Percentiles rank a stretch among this genome's conserved stretches.
These are phyloP conservation scores for Chelonus formosanus DNA, from an alignment of 2,888 invertebrate species.

Conservation along the genomic window DNA sequence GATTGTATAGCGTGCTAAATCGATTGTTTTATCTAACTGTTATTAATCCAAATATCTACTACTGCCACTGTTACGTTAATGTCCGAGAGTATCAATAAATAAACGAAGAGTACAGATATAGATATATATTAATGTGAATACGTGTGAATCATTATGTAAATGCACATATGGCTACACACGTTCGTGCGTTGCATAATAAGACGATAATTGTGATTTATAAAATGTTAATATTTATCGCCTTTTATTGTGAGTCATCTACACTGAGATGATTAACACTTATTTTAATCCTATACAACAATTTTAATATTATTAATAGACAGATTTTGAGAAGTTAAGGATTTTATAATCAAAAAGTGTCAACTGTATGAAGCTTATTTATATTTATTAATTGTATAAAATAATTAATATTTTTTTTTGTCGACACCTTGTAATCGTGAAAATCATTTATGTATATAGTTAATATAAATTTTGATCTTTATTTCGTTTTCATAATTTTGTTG, in stretches of 20 bases:
- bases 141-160: not conserved
- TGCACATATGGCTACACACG: not conserved
- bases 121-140: not conserved
- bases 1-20: too few species aligned
- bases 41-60: constrained; percentile 43
- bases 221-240: too few species aligned
- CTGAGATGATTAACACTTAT: too few species aligned
- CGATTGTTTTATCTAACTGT: constrained; percentile 36
- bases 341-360: too few species aligned
- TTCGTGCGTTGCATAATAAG: not conserved
- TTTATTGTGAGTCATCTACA: too few species aligned
- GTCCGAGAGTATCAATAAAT: constrained; percentile 37
- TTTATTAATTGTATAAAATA: not conserved
- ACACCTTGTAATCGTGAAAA: constrained; percentile 2
- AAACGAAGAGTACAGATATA: constrained; percentile 21
- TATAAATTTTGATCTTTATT: constrained; percentile 16
- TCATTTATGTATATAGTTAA: constrained; percentile 25
- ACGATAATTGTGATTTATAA: too few species aligned
- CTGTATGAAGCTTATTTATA: too few species aligned
- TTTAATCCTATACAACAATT: too few species aligned
- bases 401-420: constrained; percentile 12
- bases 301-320: too few species aligned
- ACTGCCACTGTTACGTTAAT: constrained; percentile 46
- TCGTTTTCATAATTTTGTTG: constrained; percentile 23
- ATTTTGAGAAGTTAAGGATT: too few species aligned